These are phyloP conservation scores for Phoxinus phoxinus DNA, from an alignment of 2,113 vertebrate genomes.

Conservation along the genomic window DNA sequence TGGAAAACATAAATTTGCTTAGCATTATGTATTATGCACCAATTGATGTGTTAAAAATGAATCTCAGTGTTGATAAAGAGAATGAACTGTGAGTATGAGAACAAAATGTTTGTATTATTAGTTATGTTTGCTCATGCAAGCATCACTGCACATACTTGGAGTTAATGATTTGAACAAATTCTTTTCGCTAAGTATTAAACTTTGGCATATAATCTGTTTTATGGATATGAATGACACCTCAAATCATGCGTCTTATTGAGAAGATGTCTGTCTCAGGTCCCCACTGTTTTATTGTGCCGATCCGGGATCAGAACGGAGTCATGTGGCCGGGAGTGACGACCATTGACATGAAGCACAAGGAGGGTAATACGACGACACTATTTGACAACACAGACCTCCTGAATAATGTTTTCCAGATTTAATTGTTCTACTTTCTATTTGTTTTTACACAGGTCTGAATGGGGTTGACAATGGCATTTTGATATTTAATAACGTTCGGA, in stretches of 20 bases:
- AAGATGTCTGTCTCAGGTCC: constrained; percentile 62
- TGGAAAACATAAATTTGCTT: background rate
- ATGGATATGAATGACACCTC: background rate
- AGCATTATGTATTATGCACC: background rate
- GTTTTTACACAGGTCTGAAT: constrained; percentile 63
- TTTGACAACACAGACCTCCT: background rate
- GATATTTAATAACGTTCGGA: constrained; percentile 69
- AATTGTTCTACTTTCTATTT: background rate
- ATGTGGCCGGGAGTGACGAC: constrained; percentile 63
- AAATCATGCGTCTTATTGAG: background rate
- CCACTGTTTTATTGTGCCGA: constrained; percentile 72
- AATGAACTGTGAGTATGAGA: background rate
- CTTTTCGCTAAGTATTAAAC: background rate
- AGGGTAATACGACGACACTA: constrained; percentile 56
- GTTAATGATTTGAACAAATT: background rate
- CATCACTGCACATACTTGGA: background rate
- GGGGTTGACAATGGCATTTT: constrained; percentile 75
- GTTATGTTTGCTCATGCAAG: background rate
- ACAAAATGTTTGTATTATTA: background rate
- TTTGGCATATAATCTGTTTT: background rate
- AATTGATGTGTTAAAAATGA: background rate
- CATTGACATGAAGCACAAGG: constrained; percentile 67
- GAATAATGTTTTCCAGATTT: background rate
- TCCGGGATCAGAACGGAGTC: constrained; percentile 52
- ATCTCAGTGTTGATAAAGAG: background rate